phyloP scores from a whole-genome alignment of 1,140 invertebrate species.

The Bombus pyrosoma region DNA sequence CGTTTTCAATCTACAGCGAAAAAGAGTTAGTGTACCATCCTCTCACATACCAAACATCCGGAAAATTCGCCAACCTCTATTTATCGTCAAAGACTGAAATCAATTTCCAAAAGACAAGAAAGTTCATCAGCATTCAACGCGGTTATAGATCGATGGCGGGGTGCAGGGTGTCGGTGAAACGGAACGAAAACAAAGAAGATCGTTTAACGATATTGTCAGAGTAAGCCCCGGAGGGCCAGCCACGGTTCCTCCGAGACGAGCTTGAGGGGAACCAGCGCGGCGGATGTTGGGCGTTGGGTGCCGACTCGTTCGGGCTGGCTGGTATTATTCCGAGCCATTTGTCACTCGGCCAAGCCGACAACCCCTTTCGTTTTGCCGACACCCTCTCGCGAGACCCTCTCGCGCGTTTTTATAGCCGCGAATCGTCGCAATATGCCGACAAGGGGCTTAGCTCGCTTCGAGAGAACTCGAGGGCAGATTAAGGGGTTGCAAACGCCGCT shows the following conservation, averaged over 20 bases:
- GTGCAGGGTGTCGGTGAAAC: constrained; percentile 10
- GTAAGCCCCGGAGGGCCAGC: constrained; percentile 51
- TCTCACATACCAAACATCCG: no score
- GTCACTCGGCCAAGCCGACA: constrained; percentile 78
- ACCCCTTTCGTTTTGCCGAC: constrained; percentile 79
- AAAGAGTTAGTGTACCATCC: no score
- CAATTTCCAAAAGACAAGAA: constrained; percentile 1
- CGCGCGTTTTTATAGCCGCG: constrained; percentile 80
- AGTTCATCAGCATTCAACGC: background rate
- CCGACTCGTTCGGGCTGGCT: constrained; percentile 74
- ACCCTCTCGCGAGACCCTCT: constrained; percentile 49
- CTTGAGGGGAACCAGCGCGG: constrained; percentile 65
- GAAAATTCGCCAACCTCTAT: background rate
- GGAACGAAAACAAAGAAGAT: constrained; percentile 75
- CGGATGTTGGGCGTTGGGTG: constrained; percentile 74
- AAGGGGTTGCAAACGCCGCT: constrained; percentile 76
- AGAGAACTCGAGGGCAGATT: constrained; percentile 75
- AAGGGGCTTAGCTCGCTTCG: constrained; percentile 76
- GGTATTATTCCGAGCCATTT: constrained; percentile 83
- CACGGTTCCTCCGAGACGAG: constrained; percentile 57
- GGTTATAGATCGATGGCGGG: background rate
- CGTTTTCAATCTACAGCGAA: no score
- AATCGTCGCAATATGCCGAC: constrained; percentile 82
- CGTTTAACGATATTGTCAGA: constrained; percentile 77
- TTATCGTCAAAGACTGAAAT: background rate